phyloP scores from a whole-genome alignment of 2,888 invertebrate species.

The Tyria jacobaeae region DNA sequence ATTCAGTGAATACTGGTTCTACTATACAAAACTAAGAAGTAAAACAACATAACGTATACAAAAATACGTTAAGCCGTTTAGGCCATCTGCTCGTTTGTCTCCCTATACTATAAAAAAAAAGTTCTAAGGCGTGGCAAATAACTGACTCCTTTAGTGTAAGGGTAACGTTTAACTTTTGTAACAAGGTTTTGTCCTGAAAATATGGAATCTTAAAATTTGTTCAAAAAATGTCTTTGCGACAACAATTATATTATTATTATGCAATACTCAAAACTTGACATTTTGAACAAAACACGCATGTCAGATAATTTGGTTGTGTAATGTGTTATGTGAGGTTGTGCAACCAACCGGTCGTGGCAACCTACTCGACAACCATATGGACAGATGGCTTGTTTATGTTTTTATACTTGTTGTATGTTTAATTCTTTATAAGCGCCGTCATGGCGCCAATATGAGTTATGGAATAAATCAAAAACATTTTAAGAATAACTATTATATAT shows the following conservation, averaged over 20 bases:
- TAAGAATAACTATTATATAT: too few species aligned
- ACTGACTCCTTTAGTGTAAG: too few species aligned
- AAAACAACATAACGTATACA: too few species aligned
- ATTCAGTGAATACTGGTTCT: too few species aligned
- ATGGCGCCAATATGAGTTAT: slow-evolving; percentile 1
- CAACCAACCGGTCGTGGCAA: slow-evolving; percentile 18
- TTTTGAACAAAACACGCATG: slow-evolving; percentile 11
- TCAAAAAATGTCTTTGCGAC: background rate
- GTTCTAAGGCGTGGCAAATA: too few species aligned
- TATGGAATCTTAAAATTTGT: background rate
- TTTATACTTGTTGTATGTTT: slow-evolving; percentile 11
- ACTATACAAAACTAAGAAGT: too few species aligned
- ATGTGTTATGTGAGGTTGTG: slow-evolving; percentile 14
- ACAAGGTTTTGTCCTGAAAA: background rate
- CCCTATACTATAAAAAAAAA: too few species aligned
- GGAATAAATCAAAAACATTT: background rate
- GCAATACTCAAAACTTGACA: slow-evolving; percentile 16
- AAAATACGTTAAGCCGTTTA: too few species aligned
- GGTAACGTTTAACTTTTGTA: too few species aligned
- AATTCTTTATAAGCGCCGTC: slow-evolving; percentile 3
- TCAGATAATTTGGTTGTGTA: slow-evolving; percentile 14
- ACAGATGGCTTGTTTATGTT: slow-evolving; percentile 14
- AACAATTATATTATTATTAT: slow-evolving; percentile 8
- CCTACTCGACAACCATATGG: slow-evolving; percentile 19
- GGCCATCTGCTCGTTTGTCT: too few species aligned